Base-by-base conservation (phyloP, 2,888 invertebrate genomes). In the Heteromurus nitidus region DNA sequence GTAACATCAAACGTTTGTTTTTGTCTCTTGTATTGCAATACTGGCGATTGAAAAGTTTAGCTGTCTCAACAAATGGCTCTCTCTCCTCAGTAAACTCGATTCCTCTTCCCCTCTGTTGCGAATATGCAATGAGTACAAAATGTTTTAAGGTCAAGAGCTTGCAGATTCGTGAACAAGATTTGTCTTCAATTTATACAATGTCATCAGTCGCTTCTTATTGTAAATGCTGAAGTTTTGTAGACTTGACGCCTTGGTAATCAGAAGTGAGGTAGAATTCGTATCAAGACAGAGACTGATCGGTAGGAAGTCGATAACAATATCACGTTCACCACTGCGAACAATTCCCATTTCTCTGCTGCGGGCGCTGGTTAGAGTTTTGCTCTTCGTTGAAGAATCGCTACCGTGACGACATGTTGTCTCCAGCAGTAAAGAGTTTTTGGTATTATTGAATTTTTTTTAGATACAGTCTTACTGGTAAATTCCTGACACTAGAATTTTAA, bases 181-280 rank as follows among this genome's bases (percentile, higher is more conserved):
- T 75, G 58, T 58, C 30, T 67, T 44, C 31, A 42, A 67, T 30
- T 20, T 7, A 36, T 55, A 24, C 58, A 62, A 62, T 18, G 42
- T 42, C 31, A 47, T 77, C 62, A 77, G 77, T 68, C 77, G 58
- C 36, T 75, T 67, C 22, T 68, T 47, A 58, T 60, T 76, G 69
- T 62, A 69, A 62, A 77, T 69, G 60, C 44, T 28, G 50, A 65
- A 50, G 50, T 64, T 55, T 64, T 70, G 42, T 50, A 16, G 47
- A 13, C 31, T 64, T 64, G 28, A 9, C 53, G 18, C 26, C 58
- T 70, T 69, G 18, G 26, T 70, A 65, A 18, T 55, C 36, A 75
- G n/a, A 69, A 55, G 30, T 55, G 81, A 69, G 74, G 69, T 80
- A 74, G 67, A 80, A 73, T 22, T 24, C 20, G 42, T 65, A 42